These are phyloP conservation scores for Hestina assimilis DNA, from an alignment of 1,140 invertebrate genomes.

Conservation along the genomic window DNA sequence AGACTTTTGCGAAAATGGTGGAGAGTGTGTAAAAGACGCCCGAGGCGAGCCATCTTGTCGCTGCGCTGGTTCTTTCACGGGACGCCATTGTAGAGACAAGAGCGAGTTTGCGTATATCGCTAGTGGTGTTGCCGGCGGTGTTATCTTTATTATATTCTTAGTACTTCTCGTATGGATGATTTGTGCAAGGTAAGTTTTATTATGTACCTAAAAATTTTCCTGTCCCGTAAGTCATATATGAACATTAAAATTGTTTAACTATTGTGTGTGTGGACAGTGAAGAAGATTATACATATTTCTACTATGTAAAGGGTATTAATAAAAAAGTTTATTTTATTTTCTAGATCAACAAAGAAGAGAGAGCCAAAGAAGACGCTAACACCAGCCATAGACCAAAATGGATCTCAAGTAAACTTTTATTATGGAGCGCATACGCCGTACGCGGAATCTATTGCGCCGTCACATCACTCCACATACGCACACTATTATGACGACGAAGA, in stretches of 20 bases:
- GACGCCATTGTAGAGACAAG: conserved; percentile 93
- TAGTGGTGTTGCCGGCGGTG: conserved; percentile 93
- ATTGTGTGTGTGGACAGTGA: no score
- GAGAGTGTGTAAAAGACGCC: conserved; percentile 91
- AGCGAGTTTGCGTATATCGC: conserved; percentile 97
- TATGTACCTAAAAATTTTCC: no score
- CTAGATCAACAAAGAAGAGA: conserved; percentile 87
- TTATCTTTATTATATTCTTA: conserved; percentile 94
- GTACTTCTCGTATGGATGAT: conserved; percentile 98
- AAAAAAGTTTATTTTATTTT: neutral
- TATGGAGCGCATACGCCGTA: conserved; percentile 94
- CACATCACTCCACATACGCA: conserved; percentile 96
- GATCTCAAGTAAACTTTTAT: conserved; percentile 97
- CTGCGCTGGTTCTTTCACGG: conserved; percentile 94
- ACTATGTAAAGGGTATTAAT: no score
- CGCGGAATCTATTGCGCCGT: conserved; percentile 95
- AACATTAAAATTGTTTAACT: no score
- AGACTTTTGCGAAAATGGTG: conserved; percentile 94
- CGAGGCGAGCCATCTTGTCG: conserved; percentile 91
- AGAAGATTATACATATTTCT: no score
- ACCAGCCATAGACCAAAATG: conserved; percentile 91
- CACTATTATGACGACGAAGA: conserved; percentile 97
- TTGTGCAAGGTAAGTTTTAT: conserved; percentile 91
- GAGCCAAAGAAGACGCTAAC: conserved; percentile 93
- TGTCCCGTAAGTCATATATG: no score